phyloP scores from a whole-genome alignment of 2,797 vertebrate genomes.

The Myotis pilosus region DNA sequence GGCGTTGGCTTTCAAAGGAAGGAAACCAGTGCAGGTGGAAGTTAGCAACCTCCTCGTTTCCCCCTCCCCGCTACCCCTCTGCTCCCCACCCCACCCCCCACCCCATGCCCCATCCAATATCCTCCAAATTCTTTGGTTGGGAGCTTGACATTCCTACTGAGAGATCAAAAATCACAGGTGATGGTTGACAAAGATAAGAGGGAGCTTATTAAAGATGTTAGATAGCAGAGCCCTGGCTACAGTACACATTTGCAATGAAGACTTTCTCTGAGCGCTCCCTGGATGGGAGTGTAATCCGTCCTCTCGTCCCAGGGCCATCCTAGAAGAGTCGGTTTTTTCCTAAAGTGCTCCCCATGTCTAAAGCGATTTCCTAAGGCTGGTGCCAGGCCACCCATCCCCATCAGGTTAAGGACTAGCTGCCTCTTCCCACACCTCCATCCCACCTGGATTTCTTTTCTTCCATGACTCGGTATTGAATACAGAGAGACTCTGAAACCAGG shows the following conservation, averaged over 20 bases:
- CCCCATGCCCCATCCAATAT: background rate
- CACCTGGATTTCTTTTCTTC: background rate
- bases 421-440: background rate
- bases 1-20: constrained; percentile 31
- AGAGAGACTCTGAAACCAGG: background rate
- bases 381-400: background rate
- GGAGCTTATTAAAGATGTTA: background rate
- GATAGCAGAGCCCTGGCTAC: background rate
- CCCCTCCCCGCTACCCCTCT: rapidly evolving
- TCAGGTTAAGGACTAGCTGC: background rate
- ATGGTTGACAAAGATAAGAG: background rate
- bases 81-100: no score
- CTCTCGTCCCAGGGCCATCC: background rate
- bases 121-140: background rate
- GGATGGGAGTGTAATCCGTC: background rate
- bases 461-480: background rate
- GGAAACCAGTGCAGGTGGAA: background rate
- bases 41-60: background rate
- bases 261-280: background rate
- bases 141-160: constrained; percentile 5
- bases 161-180: background rate
- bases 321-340: background rate
- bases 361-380: background rate
- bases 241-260: background rate
- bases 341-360: background rate